phyloP scores from a whole-genome alignment of 2,888 invertebrate genomes.

The Perizoma flavofasciatum region DNA sequence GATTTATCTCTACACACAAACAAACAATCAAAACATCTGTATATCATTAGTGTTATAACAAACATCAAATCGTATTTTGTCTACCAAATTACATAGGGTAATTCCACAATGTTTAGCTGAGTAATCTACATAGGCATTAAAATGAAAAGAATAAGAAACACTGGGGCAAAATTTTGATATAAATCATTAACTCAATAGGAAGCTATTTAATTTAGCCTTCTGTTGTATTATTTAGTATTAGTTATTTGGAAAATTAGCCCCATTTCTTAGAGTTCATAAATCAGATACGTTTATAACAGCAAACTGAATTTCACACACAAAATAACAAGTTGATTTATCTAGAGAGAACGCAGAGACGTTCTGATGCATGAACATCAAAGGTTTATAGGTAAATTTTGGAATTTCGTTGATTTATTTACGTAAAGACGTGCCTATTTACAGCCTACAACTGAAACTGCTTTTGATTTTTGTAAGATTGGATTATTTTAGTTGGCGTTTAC shows the following conservation, averaged over 20 bases:
- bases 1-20: too few relatives aligned
- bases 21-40: too few relatives aligned
- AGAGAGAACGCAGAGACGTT: slow-evolving; percentile 20
- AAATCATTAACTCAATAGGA: not conserved
- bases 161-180: too few relatives aligned
- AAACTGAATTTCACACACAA: slow-evolving; percentile 16
- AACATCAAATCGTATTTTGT: too few relatives aligned
- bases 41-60: too few relatives aligned
- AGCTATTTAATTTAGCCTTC: not conserved
- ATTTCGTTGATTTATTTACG: slow-evolving; percentile 14
- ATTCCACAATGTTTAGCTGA: too few relatives aligned
- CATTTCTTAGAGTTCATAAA: slow-evolving; percentile 28
- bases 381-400: slow-evolving; percentile 16
- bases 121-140: too few relatives aligned
- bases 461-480: too few relatives aligned
- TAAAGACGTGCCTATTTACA: not conserved
- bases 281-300: slow-evolving; percentile 31
- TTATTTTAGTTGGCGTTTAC: too few relatives aligned
- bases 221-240: not conserved
- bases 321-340: slow-evolving; percentile 31
- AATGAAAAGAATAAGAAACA: too few relatives aligned
- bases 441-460: too few relatives aligned
- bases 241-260: not conserved
- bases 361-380: slow-evolving; percentile 27
- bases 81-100: too few relatives aligned